Percentiles rank a stretch among this genome's conserved stretches.
These are phyloP conservation scores for Ctenodactylus gundi DNA, from an alignment of 2,113 vertebrate species.

Conservation along the genomic window DNA sequence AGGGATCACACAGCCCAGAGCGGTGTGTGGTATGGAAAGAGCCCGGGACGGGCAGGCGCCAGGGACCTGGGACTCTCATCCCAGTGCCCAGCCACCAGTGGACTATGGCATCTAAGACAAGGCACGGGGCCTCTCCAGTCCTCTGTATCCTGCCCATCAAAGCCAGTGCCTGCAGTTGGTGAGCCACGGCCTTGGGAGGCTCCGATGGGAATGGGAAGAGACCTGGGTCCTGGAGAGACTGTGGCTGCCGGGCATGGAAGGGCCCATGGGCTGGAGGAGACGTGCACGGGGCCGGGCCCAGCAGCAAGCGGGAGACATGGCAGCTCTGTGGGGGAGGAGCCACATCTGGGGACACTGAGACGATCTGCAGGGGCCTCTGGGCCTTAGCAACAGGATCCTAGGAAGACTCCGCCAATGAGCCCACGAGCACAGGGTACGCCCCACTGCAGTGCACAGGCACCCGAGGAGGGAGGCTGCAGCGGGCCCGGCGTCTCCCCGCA, in stretches of 20 bases:
- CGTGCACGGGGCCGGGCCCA: fast-evolving
- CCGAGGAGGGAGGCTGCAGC: too few species aligned
- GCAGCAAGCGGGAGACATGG: fast-evolving
- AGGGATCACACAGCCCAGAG: fast-evolving
- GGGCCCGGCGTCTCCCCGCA: too few species aligned
- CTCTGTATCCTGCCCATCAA: not conserved
- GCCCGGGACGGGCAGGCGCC: too few species aligned
- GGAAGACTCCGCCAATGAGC: fast-evolving
- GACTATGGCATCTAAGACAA: not conserved
- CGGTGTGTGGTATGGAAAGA: fast-evolving
- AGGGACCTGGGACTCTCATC: too few species aligned
- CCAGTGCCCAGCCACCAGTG: not conserved
- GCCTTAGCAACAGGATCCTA: not conserved
- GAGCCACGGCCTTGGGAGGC: not conserved
- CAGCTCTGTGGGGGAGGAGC: fast-evolving
- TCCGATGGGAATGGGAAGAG: not conserved
- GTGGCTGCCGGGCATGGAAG: fast-evolving
- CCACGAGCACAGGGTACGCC: too few species aligned
- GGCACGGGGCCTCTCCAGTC: not conserved
- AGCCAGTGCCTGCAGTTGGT: not conserved
- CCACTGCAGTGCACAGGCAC: too few species aligned
- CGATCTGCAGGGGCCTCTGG: not conserved
- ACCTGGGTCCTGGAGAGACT: not conserved
- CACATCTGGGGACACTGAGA: not conserved
- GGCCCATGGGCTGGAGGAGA: fast-evolving